These are phyloP conservation scores for Coregonus sp. DNA, from an alignment of 2,797 vertebrate genomes.

Conservation along the genomic window DNA sequence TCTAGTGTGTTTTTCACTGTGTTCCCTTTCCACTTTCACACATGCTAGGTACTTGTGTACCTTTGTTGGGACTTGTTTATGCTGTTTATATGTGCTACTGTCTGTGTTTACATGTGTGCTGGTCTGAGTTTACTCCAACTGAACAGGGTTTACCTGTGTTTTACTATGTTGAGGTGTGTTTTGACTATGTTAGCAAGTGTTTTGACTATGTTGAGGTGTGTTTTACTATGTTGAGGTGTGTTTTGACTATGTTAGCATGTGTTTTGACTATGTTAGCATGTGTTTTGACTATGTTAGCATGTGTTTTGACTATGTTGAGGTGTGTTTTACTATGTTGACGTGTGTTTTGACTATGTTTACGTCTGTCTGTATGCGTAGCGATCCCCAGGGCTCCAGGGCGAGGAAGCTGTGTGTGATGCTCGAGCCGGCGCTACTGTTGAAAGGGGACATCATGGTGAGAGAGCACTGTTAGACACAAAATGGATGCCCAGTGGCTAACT, in stretches of 20 bases:
- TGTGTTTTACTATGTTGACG: slow-evolving; percentile 39
- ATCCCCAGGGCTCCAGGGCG: slow-evolving; percentile 74
- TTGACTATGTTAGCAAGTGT: slow-evolving; percentile 38
- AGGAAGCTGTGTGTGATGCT: slow-evolving; percentile 84
- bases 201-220: slow-evolving; percentile 28
- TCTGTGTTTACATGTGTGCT: slow-evolving; percentile 56
- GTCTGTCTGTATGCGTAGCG: slow-evolving; percentile 63
- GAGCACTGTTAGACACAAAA: not conserved
- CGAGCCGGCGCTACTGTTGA: slow-evolving; percentile 86
- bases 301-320: slow-evolving; percentile 38
- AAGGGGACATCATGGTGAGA: slow-evolving; percentile 92
- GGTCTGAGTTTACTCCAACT: slow-evolving; percentile 48
- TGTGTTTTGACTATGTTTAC: slow-evolving; percentile 48
- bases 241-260: slow-evolving; percentile 43
- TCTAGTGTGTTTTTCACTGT: slow-evolving; percentile 17
- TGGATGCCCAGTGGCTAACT: no score
- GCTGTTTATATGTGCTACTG: slow-evolving; percentile 33
- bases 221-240: slow-evolving; percentile 35
- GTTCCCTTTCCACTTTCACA: not conserved
- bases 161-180: slow-evolving; percentile 35
- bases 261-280: slow-evolving; percentile 29
- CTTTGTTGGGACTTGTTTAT: slow-evolving; percentile 32
- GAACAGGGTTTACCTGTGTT: slow-evolving; percentile 39
- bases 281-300: slow-evolving; percentile 34
- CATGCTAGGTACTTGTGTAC: no score